A percentile compares a stretch with the other conserved stretches of the same genome.
These are phyloP conservation scores for Gracilinanus agilis DNA, from an alignment of 2,113 vertebrate genomes.

Conservation along the genomic window DNA sequence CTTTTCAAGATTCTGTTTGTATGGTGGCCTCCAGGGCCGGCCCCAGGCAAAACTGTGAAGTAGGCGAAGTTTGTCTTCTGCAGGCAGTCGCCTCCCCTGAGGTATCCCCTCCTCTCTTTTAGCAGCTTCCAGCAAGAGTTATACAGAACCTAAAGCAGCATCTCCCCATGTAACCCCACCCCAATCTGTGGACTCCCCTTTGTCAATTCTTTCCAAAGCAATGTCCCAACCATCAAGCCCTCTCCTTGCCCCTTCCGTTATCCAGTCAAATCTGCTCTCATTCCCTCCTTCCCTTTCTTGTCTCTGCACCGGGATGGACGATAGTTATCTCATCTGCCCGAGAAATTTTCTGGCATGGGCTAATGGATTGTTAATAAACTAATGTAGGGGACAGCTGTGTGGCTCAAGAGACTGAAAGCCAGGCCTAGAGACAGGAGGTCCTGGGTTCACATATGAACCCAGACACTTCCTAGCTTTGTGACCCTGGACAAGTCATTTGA, in stretches of 20 bases:
- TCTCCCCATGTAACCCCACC: background rate
- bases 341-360: background rate
- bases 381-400: background rate
- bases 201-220: background rate
- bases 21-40: background rate
- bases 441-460: too few relatives aligned
- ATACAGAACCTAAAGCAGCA: background rate
- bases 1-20: conserved; percentile 44
- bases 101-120: background rate
- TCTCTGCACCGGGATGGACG: background rate
- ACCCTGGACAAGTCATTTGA: too few relatives aligned
- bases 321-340: background rate
- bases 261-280: background rate
- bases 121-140: background rate
- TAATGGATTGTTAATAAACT: background rate
- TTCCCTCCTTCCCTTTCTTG: background rate
- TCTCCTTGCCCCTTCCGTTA: background rate
- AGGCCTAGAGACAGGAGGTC: too few relatives aligned
- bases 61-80: conserved; percentile 11
- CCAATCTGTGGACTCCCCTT: background rate
- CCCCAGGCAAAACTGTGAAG: background rate
- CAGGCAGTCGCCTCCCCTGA: background rate
- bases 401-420: too few relatives aligned
- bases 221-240: background rate
- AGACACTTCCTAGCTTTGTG: too few relatives aligned